These are phyloP conservation scores for Lucinisca nassula DNA, from an alignment of 2,888 invertebrate genomes.

Conservation along the genomic window DNA sequence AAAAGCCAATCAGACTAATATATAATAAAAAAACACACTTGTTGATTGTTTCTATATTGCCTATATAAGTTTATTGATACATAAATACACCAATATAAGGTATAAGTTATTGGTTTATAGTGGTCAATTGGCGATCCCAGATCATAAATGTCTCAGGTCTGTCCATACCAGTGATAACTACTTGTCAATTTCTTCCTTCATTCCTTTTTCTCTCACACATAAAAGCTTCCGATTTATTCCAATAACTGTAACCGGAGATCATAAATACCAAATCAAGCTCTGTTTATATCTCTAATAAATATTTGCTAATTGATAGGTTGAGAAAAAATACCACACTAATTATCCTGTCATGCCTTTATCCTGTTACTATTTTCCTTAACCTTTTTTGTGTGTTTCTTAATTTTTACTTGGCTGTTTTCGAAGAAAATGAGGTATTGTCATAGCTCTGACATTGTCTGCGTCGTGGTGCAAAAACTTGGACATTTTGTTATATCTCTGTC, in stretches of 20 bases:
- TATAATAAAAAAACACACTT: too few relatives aligned
- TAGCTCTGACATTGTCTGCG: too few relatives aligned
- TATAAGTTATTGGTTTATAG: neutral
- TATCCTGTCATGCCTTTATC: too few relatives aligned
- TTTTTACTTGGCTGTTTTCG: too few relatives aligned
- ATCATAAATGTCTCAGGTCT: conserved; percentile 51
- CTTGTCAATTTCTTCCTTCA: conserved; percentile 5
- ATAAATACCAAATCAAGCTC: neutral
- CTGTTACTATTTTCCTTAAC: too few relatives aligned
- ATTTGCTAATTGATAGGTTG: conserved; percentile 12
- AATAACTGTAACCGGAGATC: neutral
- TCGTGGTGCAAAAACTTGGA: too few relatives aligned
- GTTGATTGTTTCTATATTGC: too few relatives aligned
- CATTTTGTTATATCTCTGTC: too few relatives aligned
- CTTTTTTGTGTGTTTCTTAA: too few relatives aligned
- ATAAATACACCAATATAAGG: neutral
- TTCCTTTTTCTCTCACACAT: neutral
- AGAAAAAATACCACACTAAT: too few relatives aligned
- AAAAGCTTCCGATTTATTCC: neutral
- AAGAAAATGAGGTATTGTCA: too few relatives aligned
- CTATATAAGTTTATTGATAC: conserved; percentile 8
- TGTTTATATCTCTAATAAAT: conserved; percentile 1
- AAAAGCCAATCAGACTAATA: too few relatives aligned
- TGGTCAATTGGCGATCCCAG: conserved; percentile 51
- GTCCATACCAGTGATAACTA: neutral